Evolutionary conservation across 2,113 vertebrate genomes (phyloP).

Genomic region (Marcusenius ussheri): DNA sequence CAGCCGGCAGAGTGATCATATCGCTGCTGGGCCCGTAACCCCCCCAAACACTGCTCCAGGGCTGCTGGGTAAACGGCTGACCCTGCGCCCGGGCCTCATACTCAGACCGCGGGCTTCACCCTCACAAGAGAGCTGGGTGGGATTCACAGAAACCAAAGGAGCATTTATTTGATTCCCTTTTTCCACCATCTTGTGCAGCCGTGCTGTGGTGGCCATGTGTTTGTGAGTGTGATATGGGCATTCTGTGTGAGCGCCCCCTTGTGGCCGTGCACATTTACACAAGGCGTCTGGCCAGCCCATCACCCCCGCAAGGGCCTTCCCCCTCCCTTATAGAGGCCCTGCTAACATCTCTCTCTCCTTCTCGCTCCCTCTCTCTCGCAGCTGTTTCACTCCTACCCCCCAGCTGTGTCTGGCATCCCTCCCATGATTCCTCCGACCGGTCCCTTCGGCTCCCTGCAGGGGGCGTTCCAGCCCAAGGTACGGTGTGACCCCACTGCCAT

Average conservation of each 20-base stretch:
- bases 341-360: background rate
- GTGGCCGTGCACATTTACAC: background rate
- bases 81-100: background rate
- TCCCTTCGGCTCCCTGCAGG: conserved; percentile 91
- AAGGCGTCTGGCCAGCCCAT: background rate
- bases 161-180: background rate
- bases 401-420: conserved; percentile 86
- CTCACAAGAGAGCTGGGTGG: background rate
- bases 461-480: conserved; percentile 98
- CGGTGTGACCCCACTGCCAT: conserved; percentile 20
- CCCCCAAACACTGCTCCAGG: background rate
- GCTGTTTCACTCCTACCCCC: conserved; percentile 96
- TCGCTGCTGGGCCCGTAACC: background rate
- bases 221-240: background rate
- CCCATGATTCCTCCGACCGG: conserved; percentile 93
- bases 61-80: background rate
- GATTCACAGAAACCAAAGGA: background rate
- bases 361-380: conserved; percentile 50
- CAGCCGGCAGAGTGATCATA: background rate
- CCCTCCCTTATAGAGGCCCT: background rate
- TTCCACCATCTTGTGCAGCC: background rate
- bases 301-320: conserved; percentile 19
- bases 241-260: background rate
- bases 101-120: background rate
- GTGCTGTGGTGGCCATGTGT: background rate